A percentile compares a stretch with the other conserved stretches of the same genome.
These are phyloP conservation scores for Leucoma salicis DNA, from an alignment of 2,888 invertebrate species.

Conservation along the genomic window DNA sequence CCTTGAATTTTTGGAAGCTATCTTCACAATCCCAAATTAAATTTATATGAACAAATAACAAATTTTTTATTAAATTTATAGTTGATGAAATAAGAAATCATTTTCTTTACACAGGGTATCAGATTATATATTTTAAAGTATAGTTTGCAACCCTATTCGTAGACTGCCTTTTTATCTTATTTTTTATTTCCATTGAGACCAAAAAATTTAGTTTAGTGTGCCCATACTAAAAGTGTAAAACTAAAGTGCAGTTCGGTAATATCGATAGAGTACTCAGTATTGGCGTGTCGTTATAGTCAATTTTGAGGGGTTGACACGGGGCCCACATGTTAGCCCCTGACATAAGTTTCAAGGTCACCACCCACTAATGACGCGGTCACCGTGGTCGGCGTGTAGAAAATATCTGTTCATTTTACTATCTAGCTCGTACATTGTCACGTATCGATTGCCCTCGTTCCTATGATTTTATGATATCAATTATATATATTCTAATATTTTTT, in stretches of 20 bases:
- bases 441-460: slow-evolving; percentile 54
- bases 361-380: slow-evolving; percentile 38
- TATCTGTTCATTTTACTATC: slow-evolving; percentile 33
- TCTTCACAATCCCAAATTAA: too few relatives aligned
- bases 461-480: slow-evolving; percentile 23
- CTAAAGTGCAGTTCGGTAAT: slow-evolving; percentile 6
- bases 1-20: too few relatives aligned
- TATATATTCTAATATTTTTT: slow-evolving; percentile 8
- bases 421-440: slow-evolving; percentile 32
- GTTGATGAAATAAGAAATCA: too few relatives aligned
- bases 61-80: too few relatives aligned
- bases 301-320: slow-evolving; percentile 21
- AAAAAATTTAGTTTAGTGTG: too few relatives aligned
- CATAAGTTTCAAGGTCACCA: slow-evolving; percentile 39
- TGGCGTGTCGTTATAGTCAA: slow-evolving; percentile 26
- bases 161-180: too few relatives aligned
- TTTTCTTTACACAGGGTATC: too few relatives aligned
- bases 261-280: slow-evolving; percentile 10
- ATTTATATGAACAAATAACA: too few relatives aligned
- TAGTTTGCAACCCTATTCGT: too few relatives aligned
- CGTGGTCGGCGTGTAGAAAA: slow-evolving; percentile 19
- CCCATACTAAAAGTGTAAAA: too few relatives aligned
- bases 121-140: too few relatives aligned
- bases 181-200: too few relatives aligned
- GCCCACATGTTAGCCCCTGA: slow-evolving; percentile 33